Evolutionary conservation across 2,888 invertebrate genomes (phyloP).

Genomic region (Cataglyphis rosenhaueri): DNA sequence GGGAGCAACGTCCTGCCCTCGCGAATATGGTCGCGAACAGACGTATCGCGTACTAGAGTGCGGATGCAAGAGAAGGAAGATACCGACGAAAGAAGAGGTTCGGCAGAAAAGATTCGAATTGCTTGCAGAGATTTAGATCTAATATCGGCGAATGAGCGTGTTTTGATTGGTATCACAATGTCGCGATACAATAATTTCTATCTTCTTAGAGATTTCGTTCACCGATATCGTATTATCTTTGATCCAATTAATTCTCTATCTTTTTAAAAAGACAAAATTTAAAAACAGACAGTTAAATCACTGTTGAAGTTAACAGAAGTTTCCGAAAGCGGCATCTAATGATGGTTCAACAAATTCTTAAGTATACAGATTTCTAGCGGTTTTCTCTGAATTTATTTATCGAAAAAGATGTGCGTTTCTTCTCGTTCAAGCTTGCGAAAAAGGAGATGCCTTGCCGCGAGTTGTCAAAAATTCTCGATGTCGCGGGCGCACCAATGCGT

Average conservation of each 20-base stretch:
- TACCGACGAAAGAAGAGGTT: conserved; percentile 6
- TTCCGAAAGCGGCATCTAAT: background rate
- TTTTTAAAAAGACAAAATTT: background rate
- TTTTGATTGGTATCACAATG: background rate
- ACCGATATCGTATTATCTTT: background rate
- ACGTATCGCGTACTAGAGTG: conserved; percentile 15
- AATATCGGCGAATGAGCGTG: background rate
- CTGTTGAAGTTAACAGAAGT: background rate
- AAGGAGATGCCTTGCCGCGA: background rate
- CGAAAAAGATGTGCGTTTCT: background rate
- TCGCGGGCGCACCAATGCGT: background rate
- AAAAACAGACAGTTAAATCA: background rate
- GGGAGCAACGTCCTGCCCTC: conserved; percentile 77
- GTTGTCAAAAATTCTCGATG: background rate
- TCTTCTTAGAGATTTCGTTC: background rate
- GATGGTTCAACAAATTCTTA: background rate
- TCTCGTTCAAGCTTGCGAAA: background rate
- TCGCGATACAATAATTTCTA: conserved; percentile 8
- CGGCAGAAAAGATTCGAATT: conserved; percentile 10
- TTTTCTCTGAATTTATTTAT: background rate
- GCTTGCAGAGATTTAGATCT: background rate
- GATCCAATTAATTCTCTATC: background rate
- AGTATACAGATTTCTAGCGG: background rate
- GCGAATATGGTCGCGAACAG: conserved; percentile 69
- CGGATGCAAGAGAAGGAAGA: conserved; percentile 35